A percentile compares a stretch with the other conserved stretches of the same genome.
These are phyloP conservation scores for Pseudotriccus pelzelni DNA, from an alignment of 2,797 vertebrate genomes.

Conservation along the genomic window DNA sequence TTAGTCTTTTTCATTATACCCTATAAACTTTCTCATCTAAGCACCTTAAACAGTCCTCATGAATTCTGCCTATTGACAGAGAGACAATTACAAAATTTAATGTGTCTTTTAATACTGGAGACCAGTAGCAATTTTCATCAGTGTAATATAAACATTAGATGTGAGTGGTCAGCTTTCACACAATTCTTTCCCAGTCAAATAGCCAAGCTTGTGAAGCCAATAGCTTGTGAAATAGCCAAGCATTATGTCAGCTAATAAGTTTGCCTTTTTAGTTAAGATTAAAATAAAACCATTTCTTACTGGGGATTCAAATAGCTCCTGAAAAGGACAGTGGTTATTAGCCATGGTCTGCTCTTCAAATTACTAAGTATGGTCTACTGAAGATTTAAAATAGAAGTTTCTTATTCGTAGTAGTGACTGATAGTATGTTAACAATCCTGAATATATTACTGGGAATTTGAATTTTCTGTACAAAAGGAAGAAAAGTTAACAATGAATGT, in stretches of 20 bases:
- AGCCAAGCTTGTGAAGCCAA: too few relatives aligned
- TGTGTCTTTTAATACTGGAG: background rate
- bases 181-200: background rate
- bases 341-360: background rate
- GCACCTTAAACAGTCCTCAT: background rate
- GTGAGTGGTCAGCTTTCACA: background rate
- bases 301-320: background rate
- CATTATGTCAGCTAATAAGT: background rate
- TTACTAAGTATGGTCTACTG: background rate
- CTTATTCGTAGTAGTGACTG: background rate
- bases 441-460: background rate
- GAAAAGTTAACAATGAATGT: background rate
- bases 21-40: background rate
- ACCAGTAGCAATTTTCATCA: background rate
- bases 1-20: background rate
- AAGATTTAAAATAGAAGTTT: background rate
- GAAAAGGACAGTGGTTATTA: background rate
- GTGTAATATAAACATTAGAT: rapidly evolving
- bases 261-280: background rate
- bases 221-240: background rate
- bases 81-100: background rate
- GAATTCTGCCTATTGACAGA: background rate
- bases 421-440: background rate
- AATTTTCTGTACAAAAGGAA: background rate
- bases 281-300: background rate